A percentile compares a stretch with the other conserved stretches of the same genome.
Evolutionary conservation across 2,888 invertebrate species (phyloP).

Genomic region (Pterostichus madidus): DNA sequence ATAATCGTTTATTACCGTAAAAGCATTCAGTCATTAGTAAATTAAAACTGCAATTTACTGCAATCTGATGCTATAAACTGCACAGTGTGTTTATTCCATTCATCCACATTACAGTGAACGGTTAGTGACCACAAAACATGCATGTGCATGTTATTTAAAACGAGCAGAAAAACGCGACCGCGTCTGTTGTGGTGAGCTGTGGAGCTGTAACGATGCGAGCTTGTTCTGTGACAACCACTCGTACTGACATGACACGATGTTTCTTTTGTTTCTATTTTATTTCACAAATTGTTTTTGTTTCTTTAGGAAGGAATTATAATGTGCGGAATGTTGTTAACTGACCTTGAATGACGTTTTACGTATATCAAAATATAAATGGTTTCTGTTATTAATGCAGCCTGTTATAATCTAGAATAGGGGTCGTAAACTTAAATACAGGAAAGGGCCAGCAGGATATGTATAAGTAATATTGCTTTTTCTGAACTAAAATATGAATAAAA

Average conservation of each 20-base stretch:
- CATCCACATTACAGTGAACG: neutral
- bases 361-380: too few relatives aligned
- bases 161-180: neutral
- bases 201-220: too few relatives aligned
- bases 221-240: too few relatives aligned
- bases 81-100: neutral
- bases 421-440: too few relatives aligned
- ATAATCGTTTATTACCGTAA: too few relatives aligned
- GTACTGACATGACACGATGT: slow-evolving; percentile 17
- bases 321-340: neutral
- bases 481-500: too few relatives aligned
- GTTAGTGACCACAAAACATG: neutral
- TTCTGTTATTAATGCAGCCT: too few relatives aligned
- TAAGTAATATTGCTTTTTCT: too few relatives aligned
- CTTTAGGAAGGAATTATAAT: slow-evolving; percentile 28
- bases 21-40: too few relatives aligned
- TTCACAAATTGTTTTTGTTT: slow-evolving; percentile 34
- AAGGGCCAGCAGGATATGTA: too few relatives aligned
- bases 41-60: neutral
- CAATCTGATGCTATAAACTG: neutral
- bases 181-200: neutral
- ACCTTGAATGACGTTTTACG: too few relatives aligned
- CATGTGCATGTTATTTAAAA: slow-evolving; percentile 6
- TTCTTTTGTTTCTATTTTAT: slow-evolving; percentile 34
- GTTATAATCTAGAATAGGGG: too few relatives aligned